These are phyloP conservation scores for Athalia circularis DNA, from an alignment of 2,888 invertebrate species.

Conservation along the genomic window DNA sequence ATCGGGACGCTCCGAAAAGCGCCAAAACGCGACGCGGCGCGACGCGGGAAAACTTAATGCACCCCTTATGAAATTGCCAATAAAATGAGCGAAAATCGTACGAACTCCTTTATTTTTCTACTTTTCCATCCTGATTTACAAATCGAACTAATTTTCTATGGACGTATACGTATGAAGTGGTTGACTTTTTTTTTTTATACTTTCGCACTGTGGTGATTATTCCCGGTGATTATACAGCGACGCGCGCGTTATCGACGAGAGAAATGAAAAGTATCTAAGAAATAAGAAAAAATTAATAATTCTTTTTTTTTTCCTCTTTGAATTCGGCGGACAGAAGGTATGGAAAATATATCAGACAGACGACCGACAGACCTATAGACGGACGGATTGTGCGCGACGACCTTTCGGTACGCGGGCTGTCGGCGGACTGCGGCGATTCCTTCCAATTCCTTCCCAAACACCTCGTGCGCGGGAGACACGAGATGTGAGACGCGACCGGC, in stretches of 20 bases:
- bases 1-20: too few species aligned
- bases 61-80: too few species aligned
- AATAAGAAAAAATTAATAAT: not conserved
- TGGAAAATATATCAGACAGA: not conserved
- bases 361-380: not conserved
- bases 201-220: too few species aligned
- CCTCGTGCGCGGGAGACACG: conserved; percentile 14
- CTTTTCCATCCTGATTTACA: not conserved
- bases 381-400: conserved; percentile 22
- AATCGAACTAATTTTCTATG: too few species aligned
- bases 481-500: not conserved
- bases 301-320: not conserved
- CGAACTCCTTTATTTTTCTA: not conserved
- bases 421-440: conserved; percentile 43
- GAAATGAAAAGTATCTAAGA: not conserved
- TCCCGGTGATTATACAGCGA: too few species aligned
- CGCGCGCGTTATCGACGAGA: too few species aligned
- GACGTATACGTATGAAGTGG: too few species aligned
- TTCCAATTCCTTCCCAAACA: conserved; percentile 6
- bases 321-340: not conserved
- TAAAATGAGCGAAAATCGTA: too few species aligned
- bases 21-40: too few species aligned
- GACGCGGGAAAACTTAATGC: too few species aligned
- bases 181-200: too few species aligned
- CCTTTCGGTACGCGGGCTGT: conserved; percentile 40